Conservation (phyloP, 2,797 vertebrate genomes). For the Parauchenoglanis punctatus region DNA sequence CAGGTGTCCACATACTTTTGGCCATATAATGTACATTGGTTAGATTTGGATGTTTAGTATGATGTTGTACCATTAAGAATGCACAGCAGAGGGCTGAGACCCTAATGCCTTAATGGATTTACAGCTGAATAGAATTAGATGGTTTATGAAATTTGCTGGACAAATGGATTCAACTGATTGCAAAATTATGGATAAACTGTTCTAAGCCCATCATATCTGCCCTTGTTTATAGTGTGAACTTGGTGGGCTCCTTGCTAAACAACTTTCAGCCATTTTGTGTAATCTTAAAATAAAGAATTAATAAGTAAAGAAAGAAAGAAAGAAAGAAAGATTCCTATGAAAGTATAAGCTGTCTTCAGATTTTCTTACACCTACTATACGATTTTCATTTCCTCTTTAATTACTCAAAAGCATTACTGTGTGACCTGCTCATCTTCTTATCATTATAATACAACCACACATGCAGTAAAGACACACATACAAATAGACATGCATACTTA, state of each 20-base stretch:
- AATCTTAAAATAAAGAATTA: neutral
- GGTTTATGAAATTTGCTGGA: neutral
- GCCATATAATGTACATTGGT: neutral
- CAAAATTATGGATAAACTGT: neutral
- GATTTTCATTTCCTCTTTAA: slow-evolving; percentile 49
- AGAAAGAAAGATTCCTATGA: neutral
- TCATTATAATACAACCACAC: slow-evolving; percentile 47
- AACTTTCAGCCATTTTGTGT: neutral
- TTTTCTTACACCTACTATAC: slow-evolving; percentile 14
- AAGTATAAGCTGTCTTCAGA: slow-evolving; percentile 36
- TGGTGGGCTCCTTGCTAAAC: neutral
- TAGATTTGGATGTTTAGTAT: neutral
- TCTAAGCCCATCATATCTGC: neutral
- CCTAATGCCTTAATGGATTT: neutral
- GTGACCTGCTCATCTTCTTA: slow-evolving; percentile 48
- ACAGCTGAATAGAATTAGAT: neutral
- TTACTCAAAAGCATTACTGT: slow-evolving; percentile 47
- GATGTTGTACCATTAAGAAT: neutral
- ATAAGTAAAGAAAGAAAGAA: neutral
- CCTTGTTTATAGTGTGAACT: neutral
- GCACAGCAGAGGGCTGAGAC: neutral
- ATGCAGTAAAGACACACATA: slow-evolving; percentile 20
- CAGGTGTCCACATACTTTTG: neutral
- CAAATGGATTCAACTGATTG: neutral
- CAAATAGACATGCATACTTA: neutral